phyloP scores from a whole-genome alignment of 1,140 invertebrate genomes.

The Ostrea edulis region DNA sequence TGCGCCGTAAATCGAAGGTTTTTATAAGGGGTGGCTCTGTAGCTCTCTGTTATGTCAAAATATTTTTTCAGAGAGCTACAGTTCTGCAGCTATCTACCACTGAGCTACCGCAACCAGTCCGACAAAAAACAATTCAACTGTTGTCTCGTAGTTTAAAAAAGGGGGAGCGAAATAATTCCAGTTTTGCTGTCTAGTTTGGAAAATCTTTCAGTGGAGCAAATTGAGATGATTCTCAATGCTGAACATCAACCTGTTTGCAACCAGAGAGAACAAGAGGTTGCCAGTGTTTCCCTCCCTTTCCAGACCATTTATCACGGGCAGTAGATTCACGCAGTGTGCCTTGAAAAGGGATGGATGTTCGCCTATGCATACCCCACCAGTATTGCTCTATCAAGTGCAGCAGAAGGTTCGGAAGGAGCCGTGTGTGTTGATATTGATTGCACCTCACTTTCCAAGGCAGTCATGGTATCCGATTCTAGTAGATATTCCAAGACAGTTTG shows the following conservation, averaged over 20 bases:
- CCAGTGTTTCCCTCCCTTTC: conserved; percentile 23
- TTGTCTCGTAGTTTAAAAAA: conserved; percentile 29
- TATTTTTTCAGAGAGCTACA: no score
- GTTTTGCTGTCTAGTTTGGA: conserved; percentile 42
- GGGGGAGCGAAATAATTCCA: conserved; percentile 9
- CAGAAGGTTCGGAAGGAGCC: not conserved
- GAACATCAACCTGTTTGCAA: conserved; percentile 42
- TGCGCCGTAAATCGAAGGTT: no score
- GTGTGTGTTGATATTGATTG: conserved; percentile 37
- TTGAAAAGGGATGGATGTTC: conserved; percentile 41
- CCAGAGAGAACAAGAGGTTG: not conserved
- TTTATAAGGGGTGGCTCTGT: no score
- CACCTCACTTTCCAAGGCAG: conserved; percentile 27
- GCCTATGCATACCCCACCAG: conserved; percentile 37
- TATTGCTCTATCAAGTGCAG: not conserved
- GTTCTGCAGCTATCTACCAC: no score
- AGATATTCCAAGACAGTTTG: not conserved
- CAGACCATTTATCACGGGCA: not conserved
- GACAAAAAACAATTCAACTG: conserved; percentile 56
- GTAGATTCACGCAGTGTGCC: not conserved
- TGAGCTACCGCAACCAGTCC: no score
- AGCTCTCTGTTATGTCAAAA: no score
- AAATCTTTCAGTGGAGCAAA: conserved; percentile 35
- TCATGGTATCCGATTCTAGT: conserved; percentile 29
- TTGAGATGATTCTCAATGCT: not conserved